Base-by-base conservation (phyloP, 2,888 invertebrate genomes). In the Brachycybe producta region DNA sequence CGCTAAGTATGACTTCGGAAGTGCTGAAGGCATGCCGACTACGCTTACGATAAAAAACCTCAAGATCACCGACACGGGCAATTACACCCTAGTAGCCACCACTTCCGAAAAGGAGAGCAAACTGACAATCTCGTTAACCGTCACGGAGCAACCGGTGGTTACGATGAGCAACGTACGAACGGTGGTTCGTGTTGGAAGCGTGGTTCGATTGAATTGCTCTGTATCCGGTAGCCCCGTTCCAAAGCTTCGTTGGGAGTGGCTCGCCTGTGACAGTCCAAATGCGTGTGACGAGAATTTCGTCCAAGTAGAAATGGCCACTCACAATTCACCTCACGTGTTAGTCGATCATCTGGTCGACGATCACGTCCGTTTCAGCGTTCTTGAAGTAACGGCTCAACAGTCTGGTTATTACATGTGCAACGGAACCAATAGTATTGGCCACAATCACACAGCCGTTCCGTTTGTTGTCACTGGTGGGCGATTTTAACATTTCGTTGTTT, bases 351-450 rank as follows among this genome's bases (percentile, higher is more conserved):
- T n/a, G n/a, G n/a, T n/a, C n/a, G n/a, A n/a, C n/a, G n/a, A n/a
- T n/a, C n/a, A n/a, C n/a, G 24, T 38, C 8, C 24, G 13, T 13
- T 7, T 28, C 4, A 54, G 54, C 23, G 23, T 23, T 5, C 17
- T 54, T 4, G 32, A 27, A 8, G 23, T 54, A 1, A 32, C 38
- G 19, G 50, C 54, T 11, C 13, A 23, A 15, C 23, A 43, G 5
- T 51, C 54, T 1, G 54, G 54, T 3, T 27, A 28, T 48, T 54
- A 54, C 28, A 30, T 26, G 2, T 54, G 54, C 27, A 43, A 19
- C 3, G 53, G 23, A 35, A 34, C 26, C 11, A 53, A 53, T 30
- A 50, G 27, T 15, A 19, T 46, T 5, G 46, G 39, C 21, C 36
- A 49, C 28, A 34, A 34, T 17, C 19, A 17, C 3, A 27, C 49